Evolutionary conservation across 2,888 invertebrate species (phyloP).

Genomic region (Xylota segnis): DNA sequence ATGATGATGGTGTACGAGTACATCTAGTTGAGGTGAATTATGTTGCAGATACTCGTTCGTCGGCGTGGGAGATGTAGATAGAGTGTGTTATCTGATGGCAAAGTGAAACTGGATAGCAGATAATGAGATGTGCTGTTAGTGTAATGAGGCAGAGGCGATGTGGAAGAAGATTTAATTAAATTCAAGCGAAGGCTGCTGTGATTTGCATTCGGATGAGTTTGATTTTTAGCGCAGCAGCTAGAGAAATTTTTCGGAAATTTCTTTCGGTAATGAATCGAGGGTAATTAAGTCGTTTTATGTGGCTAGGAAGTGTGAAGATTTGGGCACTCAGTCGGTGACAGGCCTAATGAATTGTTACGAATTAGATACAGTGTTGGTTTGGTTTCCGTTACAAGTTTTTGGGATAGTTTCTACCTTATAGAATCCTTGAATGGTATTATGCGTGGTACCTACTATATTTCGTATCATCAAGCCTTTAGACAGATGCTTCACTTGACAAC

Average conservation of each 20-base stretch:
- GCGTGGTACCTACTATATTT: no score
- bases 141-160: conserved; percentile 30
- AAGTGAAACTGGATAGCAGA: conserved; percentile 71
- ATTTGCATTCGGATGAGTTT: conserved; percentile 3
- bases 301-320: background rate
- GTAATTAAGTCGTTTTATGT: conserved; percentile 17
- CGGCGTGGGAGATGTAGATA: conserved; percentile 47
- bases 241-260: background rate
- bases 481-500: no score
- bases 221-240: background rate
- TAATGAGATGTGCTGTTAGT: conserved; percentile 63
- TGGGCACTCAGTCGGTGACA: no score
- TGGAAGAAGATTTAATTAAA: conserved; percentile 30
- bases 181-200: background rate
- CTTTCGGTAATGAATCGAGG: background rate
- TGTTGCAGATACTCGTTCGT: conserved; percentile 45
- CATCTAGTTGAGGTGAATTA: conserved; percentile 55
- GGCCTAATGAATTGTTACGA: no score
- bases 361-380: no score
- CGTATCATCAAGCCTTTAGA: no score
- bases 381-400: no score
- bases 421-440: no score
- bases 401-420: no score
- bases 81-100: conserved; percentile 36
- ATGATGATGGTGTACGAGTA: no score